A percentile compares a stretch with the other conserved stretches of the same genome.
Conservation (phyloP, 2,888 invertebrate species). For the Acronicta alni region DNA sequence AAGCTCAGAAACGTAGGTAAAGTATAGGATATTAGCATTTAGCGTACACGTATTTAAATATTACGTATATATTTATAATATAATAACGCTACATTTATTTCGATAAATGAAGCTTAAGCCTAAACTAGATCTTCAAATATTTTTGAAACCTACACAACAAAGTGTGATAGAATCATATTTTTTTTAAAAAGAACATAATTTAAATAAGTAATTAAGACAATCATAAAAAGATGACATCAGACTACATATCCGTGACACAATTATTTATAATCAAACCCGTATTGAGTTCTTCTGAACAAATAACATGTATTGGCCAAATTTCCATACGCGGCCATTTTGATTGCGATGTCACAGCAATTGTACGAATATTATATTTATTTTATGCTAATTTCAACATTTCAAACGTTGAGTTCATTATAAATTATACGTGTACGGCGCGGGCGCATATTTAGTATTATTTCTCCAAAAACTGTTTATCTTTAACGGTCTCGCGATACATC, state of each 20-base stretch:
- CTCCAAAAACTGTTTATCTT: conserved; percentile 62
- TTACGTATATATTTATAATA: too few relatives aligned
- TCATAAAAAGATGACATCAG: conserved; percentile 48
- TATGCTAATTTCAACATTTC: conserved; percentile 81
- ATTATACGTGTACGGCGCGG: conserved; percentile 45
- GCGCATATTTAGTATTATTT: conserved; percentile 56
- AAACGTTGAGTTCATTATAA: conserved; percentile 62
- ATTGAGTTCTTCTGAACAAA: conserved; percentile 55
- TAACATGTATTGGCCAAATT: conserved; percentile 63
- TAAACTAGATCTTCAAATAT: neutral
- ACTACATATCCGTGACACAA: conserved; percentile 52
- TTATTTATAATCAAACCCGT: conserved; percentile 54
- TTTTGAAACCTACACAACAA: neutral
- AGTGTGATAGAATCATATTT: conserved; percentile 1
- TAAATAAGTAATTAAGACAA: conserved; percentile 43
- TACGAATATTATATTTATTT: conserved; percentile 79
- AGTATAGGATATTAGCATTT: neutral
- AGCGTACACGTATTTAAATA: neutral
- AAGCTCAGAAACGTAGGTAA: neutral
- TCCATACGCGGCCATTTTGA: conserved; percentile 71
- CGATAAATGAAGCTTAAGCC: too few relatives aligned
- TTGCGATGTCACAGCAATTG: conserved; percentile 78
- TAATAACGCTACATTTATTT: too few relatives aligned
- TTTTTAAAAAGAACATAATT: conserved; percentile 29
- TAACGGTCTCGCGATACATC: conserved; percentile 66